Percentiles rank a stretch among this genome's conserved stretches.
Conservation (phyloP, 2,113 vertebrate species). For the Hiodon alosoides region DNA sequence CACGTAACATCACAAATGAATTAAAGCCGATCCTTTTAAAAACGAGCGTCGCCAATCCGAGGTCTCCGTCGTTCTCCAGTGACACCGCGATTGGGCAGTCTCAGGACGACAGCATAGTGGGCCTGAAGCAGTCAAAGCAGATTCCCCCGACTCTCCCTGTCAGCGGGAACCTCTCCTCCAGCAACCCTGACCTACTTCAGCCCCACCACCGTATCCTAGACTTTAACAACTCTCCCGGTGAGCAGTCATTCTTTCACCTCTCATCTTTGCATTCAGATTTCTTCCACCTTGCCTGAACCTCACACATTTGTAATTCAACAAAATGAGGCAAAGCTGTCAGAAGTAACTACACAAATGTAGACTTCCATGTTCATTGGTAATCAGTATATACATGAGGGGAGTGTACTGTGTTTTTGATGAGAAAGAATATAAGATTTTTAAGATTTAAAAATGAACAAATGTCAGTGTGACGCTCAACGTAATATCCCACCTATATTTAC, state of each 20-base stretch:
- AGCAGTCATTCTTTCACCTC: constrained; percentile 15
- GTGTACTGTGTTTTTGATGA: too few relatives aligned
- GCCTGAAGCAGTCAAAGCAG: constrained; percentile 90
- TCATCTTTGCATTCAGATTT: background rate
- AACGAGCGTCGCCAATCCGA: background rate
- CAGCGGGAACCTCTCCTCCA: constrained; percentile 89
- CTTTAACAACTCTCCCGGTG: constrained; percentile 91
- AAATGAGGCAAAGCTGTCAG: background rate
- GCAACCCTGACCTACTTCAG: constrained; percentile 91
- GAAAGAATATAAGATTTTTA: too few relatives aligned
- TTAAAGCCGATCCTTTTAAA: background rate
- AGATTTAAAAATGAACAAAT: too few relatives aligned
- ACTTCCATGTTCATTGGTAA: background rate
- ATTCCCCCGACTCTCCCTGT: constrained; percentile 88
- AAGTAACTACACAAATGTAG: background rate
- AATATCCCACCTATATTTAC: background rate
- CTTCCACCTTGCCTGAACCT: background rate
- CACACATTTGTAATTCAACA: background rate
- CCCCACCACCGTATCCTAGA: constrained; percentile 96
- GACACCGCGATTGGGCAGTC: constrained; percentile 95
- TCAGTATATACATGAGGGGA: too few relatives aligned
- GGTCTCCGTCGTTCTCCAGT: constrained; percentile 50
- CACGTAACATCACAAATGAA: background rate
- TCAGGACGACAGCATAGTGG: constrained; percentile 97
- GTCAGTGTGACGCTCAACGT: too few relatives aligned